Evolutionary conservation across 1,140 invertebrate species (phyloP), one percentile per base, ranked within the genome.

Genomic region (Amyelois transitella): DNA sequence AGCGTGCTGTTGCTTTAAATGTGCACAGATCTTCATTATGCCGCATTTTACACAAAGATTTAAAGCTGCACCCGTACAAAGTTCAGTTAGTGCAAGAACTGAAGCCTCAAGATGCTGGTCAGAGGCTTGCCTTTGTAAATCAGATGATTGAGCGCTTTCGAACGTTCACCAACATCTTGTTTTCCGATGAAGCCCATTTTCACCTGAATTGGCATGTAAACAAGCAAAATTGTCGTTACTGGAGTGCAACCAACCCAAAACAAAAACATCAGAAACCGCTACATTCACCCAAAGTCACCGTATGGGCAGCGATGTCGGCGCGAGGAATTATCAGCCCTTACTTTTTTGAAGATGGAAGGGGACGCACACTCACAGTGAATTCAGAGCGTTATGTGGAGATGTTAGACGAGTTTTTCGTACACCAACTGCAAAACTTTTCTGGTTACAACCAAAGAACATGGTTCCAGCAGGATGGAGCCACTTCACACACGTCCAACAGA

Each of bases 81-180:
- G 49, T 66, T 59, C 51, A 62, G 48, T 24, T 60, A 18, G 32
- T 63, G 21, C 53, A 64, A 60, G 57, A 66, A 56, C 52, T 62
- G 21, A 60, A 66, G 45, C 47, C 43, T 6, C 7, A 43, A 3
- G 57, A 62, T 54, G 19, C 12, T 17, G 32, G 12, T 62, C 10
- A 51, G 14, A 48, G 54, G 28, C 28, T 32, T 18, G n/a, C 28
- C 18, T 62, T 51, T 20, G 25, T 45, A 12, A 53, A 60, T 21
- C 14, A 58, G 14, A 56, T 61, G 51, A 12, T 55, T 24, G 17
- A 58, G n/a, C 22, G 58, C 0, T 64, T 67, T 67, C 5, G 10
- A 5, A 28, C 5, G 5, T 28, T 28, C 25, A 6, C 5, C 25
- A 28, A 28, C 25, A 10, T 28, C 10, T 6, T 28, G 25, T 28